Conservation (phyloP, 64 coral and sea anemone genomes). For the Montipora sp. region DNA sequence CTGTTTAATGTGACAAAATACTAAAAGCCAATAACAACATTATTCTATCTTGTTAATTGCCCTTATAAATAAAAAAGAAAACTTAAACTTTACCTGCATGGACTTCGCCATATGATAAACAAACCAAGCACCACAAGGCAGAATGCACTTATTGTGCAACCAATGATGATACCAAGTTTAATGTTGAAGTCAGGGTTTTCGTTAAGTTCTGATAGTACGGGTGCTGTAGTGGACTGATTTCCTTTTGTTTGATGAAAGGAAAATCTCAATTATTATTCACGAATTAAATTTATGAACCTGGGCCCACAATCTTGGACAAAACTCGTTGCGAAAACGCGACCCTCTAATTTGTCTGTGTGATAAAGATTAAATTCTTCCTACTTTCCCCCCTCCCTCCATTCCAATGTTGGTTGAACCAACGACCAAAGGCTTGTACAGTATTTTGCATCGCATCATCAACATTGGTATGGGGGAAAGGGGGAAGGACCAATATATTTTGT, state of each 20-base stretch:
- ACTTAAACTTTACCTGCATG: conserved; percentile 70
- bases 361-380: too few species aligned
- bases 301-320: too few species aligned
- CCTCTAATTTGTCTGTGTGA: too few species aligned
- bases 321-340: too few species aligned
- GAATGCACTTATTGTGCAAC: conserved; percentile 78
- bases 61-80: not conserved
- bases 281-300: too few species aligned
- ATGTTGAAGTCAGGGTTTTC: conserved; percentile 69
- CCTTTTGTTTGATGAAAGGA: not conserved
- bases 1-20: not conserved
- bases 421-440: too few species aligned
- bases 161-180: conserved; percentile 94
- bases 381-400: too few species aligned
- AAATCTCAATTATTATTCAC: too few species aligned
- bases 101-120: conserved; percentile 81
- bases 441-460: too few species aligned
- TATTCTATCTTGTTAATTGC: not conserved
- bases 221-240: not conserved
- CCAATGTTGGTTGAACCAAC: too few species aligned
- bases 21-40: not conserved
- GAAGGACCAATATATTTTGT: too few species aligned
- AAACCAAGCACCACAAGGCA: conserved; percentile 76
- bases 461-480: too few species aligned
- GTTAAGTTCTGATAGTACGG: not conserved